Conservation (phyloP, 2,888 invertebrate species). For the Morpho achilles region DNA sequence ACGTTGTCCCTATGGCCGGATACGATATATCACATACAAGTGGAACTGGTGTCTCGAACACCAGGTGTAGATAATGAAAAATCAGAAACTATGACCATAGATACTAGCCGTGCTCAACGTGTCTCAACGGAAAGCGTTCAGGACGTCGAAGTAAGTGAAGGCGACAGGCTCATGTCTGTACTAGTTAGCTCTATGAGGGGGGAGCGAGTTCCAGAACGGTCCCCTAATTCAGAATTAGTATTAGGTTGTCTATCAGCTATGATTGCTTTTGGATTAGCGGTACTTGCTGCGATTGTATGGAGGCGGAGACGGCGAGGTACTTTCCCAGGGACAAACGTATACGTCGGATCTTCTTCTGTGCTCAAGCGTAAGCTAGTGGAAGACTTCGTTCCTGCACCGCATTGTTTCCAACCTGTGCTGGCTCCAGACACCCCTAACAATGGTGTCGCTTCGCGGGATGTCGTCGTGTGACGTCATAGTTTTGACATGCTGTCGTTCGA, state of each 20-base stretch:
- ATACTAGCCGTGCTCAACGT: slow-evolving; percentile 81
- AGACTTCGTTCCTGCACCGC: slow-evolving; percentile 74
- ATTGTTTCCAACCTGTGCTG: slow-evolving; percentile 80
- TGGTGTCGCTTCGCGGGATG: slow-evolving; percentile 68
- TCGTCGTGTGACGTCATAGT: slow-evolving; percentile 83
- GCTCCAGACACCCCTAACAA: slow-evolving; percentile 70
- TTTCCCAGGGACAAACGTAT: slow-evolving; percentile 79
- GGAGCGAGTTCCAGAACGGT: slow-evolving; percentile 73
- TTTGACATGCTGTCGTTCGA: slow-evolving; percentile 78
- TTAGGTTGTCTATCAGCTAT: slow-evolving; percentile 80
- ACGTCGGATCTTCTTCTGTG: slow-evolving; percentile 80
- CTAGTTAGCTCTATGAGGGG: slow-evolving; percentile 81
- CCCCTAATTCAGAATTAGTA: slow-evolving; percentile 77
- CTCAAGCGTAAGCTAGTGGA: slow-evolving; percentile 81
- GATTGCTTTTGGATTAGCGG: slow-evolving; percentile 68
- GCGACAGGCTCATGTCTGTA: slow-evolving; percentile 80
- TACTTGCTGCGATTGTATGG: slow-evolving; percentile 76
- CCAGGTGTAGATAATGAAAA: slow-evolving; percentile 81
- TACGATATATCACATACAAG: slow-evolving; percentile 89
- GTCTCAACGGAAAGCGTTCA: slow-evolving; percentile 82
- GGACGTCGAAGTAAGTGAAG: slow-evolving; percentile 78
- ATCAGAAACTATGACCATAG: slow-evolving; percentile 83
- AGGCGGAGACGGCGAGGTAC: slow-evolving; percentile 77
- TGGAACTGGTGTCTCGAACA: slow-evolving; percentile 81
- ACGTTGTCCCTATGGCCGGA: slow-evolving; percentile 90